Base-by-base conservation (phyloP, 2,888 invertebrate species). In the Trichogramma evanescens region DNA sequence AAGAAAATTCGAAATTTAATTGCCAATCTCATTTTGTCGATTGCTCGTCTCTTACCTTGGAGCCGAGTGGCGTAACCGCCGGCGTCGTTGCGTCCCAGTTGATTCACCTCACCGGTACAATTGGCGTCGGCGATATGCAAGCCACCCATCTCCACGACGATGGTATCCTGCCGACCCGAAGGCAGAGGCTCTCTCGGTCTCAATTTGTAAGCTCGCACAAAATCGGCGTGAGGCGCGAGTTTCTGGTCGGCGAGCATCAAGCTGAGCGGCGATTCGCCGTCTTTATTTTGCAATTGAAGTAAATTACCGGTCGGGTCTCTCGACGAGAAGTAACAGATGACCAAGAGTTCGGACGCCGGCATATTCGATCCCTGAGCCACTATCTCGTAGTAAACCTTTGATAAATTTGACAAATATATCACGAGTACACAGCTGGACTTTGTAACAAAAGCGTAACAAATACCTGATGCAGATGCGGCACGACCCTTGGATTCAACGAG, bases 211-310 rank as follows among this genome's bases (percentile, higher is more conserved):
- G 80, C 80, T 65, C 82, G 82, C 39, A 86, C 67, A 6, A 84
- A 68, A 60, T 84, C 83, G 52, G 79, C 77, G 56, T 82, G 71
- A n/a, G 74, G 69, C 0, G 80, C 71, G 66, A 85, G 85, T 13
- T 72, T 71, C 1, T 69, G 66, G 54, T 76, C 74, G 6, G 66
- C 62, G 43, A 82, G 82, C 52, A 89, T 78, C 66, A 89, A 80
- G 71, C 87, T 87, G 44, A 89, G 77, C n/a, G 88, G 85, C n/a
- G 84, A 83, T 63, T 86, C 85, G 5, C 85, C 84, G 69, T 87
- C 26, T 26, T 26, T 26, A 26, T 26, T 26, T 26, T 26, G 26
- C 26, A 26, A 2, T 26, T 26, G 26, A 26, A 26, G 26, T 26
- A 26, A 26, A 26, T 26, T 26, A 26, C 26, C 26, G 3, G 26